Conservation (phyloP, 2,888 invertebrate species). For the Eucera pruinosa region DNA sequence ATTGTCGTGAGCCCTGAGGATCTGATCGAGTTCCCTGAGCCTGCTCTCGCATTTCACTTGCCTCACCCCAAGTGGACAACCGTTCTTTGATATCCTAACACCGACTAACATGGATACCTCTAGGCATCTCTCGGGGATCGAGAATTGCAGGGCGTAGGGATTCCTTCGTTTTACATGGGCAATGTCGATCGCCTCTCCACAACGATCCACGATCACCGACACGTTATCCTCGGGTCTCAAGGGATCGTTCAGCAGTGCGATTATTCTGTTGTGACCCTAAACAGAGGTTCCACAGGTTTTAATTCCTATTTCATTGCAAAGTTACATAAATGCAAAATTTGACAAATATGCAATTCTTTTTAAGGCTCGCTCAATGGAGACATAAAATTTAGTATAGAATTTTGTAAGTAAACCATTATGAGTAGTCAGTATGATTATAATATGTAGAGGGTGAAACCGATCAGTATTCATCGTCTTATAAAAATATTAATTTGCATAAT, state of each 20-base stretch:
- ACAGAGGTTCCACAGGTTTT: conserved; percentile 60
- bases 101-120: conserved; percentile 93
- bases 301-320: neutral
- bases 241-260: conserved; percentile 92
- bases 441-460: too few relatives aligned
- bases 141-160: conserved; percentile 93
- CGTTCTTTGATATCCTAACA: conserved; percentile 92
- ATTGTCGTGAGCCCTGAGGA: conserved; percentile 91
- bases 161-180: conserved; percentile 91
- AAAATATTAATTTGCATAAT: too few relatives aligned
- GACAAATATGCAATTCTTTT: too few relatives aligned
- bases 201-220: conserved; percentile 92
- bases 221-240: conserved; percentile 91
- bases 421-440: too few relatives aligned
- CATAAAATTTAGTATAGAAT: too few relatives aligned
- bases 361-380: too few relatives aligned
- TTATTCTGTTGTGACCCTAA: conserved; percentile 93
- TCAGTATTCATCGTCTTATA: too few relatives aligned
- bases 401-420: too few relatives aligned
- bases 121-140: conserved; percentile 92
- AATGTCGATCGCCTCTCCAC: conserved; percentile 91
- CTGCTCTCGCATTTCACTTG: conserved; percentile 95
- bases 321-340: too few relatives aligned
- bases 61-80: conserved; percentile 91
- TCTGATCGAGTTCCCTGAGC: conserved; percentile 92